These are phyloP conservation scores for Latheticus oryzae DNA, from an alignment of 2,888 invertebrate genomes.

Conservation along the genomic window DNA sequence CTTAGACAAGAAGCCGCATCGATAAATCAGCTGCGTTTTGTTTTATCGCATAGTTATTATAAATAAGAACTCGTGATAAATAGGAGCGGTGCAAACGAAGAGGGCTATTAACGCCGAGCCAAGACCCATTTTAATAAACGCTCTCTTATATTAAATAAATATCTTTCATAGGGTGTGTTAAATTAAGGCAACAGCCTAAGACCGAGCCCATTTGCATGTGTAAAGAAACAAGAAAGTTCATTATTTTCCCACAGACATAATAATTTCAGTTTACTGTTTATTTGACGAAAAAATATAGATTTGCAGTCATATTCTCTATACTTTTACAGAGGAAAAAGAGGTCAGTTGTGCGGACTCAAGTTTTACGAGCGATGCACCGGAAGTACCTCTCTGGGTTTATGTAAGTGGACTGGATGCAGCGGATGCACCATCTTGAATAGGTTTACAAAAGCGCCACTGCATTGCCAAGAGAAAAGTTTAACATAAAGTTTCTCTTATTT, in stretches of 20 bases:
- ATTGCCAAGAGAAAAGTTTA: too few species aligned
- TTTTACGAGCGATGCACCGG: constrained; percentile 28
- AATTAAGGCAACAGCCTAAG: constrained; percentile 37
- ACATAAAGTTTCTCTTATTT: too few species aligned
- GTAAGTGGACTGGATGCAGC: constrained; percentile 29
- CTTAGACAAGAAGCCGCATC: too few species aligned
- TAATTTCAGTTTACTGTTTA: not conserved
- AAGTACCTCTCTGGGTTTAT: constrained; percentile 17
- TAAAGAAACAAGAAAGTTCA: constrained; percentile 45
- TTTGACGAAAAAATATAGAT: constrained; percentile 2
- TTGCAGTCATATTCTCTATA: too few species aligned
- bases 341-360: constrained; percentile 1
- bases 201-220: constrained; percentile 44
- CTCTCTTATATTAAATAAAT: constrained; percentile 40
- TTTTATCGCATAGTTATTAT: constrained; percentile 19
- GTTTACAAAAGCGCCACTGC: constrained; percentile 15
- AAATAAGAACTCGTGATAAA: constrained; percentile 35
- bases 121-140: constrained; percentile 39
- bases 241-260: constrained; percentile 36
- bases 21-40: constrained; percentile 4
- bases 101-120: constrained; percentile 30
- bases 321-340: constrained; percentile 2
- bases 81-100: constrained; percentile 14
- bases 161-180: constrained; percentile 43
- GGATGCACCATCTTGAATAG: constrained; percentile 28